Evolutionary conservation across 2,888 invertebrate genomes (phyloP), one percentile per base, ranked within the genome.

Genomic region (Eupithecia tripunctaria): DNA sequence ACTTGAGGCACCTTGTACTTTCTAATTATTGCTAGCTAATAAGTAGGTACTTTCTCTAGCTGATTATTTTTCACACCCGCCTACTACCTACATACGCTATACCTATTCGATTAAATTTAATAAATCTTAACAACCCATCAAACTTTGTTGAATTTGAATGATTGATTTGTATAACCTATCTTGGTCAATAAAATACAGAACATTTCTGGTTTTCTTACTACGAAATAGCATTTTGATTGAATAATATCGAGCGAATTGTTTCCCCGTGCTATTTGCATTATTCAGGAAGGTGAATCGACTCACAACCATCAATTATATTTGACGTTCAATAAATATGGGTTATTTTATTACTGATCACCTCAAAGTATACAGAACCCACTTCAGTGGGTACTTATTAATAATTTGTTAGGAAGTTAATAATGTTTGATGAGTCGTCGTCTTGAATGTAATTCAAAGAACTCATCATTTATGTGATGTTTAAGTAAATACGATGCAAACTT

Each of bases 201-300:
- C 59, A 68, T 63, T 67, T 7, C 60, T 41, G 14, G 18, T 65
- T 29, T 65, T 56, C 60, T 51, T 68, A 27, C 51, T 29, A 62
- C 71, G 38, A 64, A 65, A 70, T 59, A n/a, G 38, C 47, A 65
- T 32, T 27, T 60, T 32, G 25, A 36, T 65, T 72, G 56, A 56
- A 63, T 63, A 71, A 62, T 63, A 51, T 10, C 8, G 12, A 66
- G 62, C 7, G 15, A 10, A 65, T 32, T 29, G 29, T 68, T 72
- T 75, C 72, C 75, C 56, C 41, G 60, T 75, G 18, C 51, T 64
- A 63, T 43, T 67, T 32, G 38, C 66, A 72, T 67, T 72, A 59
- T 67, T 38, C 29, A 14, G 32, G 36, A 75, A 70, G 69, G 59
- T 72, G 64, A 69, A 72, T 67, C 59, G 60, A 64, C 69, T 60